Base-by-base conservation (phyloP, 2,797 vertebrate species). In the Amphiprion clarkii region DNA sequence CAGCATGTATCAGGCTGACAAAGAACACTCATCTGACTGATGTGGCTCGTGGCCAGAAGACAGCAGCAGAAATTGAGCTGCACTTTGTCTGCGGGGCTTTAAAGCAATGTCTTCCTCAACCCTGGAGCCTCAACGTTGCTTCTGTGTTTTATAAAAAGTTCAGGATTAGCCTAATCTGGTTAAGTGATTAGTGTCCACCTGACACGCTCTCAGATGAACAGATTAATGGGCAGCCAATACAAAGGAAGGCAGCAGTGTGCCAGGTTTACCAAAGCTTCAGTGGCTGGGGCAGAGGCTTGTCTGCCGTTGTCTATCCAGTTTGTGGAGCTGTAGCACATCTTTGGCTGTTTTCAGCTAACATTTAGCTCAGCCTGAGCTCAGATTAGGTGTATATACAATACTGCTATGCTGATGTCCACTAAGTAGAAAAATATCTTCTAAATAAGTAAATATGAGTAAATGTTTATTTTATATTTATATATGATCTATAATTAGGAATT, bases 151-250 rank as follows among this genome's bases (percentile, higher is more conserved):
- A 94, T 92, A 92, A 94, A 95, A 95, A 90, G 93, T 87, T 84
- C 81, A 76, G 92, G 94, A 94, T 95, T 93, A 93, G 84, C 78
- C 80, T 94, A 94, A 95, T 95, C 93, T 93, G 78, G 86, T 95
- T 94, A 95, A 92, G 92, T 87, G 92, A 94, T 95, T 95, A 94
- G 87, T 74, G 53, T 44, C 73, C 66, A 78, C 85, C 90, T 94
- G 78, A 79, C 91, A 86, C 91, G 90, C 82, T 91, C 79, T 90
- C 85, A 83, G 87, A 87, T 73, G 59, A 64, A 67, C 82, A 89
- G 88, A 89, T 92, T 87, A 89, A 82, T 79, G 31, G 48, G 42
- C 61, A 79, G 71, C 67, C 71, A 74, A 75, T 71, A 83, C 83
- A 86, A 75, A 82, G 76, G 86, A 73, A 58, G 79, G 79, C 64